phyloP scores from a whole-genome alignment of 2,888 invertebrate species.

The Zygogramma bicolorata region DNA sequence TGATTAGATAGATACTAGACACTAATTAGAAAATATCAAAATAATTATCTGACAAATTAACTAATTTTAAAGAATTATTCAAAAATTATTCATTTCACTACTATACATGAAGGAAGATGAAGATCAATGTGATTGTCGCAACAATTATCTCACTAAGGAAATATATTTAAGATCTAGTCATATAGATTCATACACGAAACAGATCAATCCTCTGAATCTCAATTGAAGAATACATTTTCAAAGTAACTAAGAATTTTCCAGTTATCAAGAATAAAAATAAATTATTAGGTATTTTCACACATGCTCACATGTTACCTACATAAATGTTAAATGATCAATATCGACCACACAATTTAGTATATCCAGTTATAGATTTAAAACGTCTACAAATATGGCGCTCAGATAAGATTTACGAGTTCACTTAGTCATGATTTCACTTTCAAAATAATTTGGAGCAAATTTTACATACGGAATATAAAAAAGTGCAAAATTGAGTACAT shows the following conservation, averaged over 20 bases:
- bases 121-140: slow-evolving; percentile 43
- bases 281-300: background rate
- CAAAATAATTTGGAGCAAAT: background rate
- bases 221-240: background rate
- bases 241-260: background rate
- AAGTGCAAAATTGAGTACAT: background rate
- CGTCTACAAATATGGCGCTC: background rate
- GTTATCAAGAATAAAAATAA: background rate
- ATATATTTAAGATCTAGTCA: background rate
- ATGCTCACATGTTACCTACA: background rate
- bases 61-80: background rate
- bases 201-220: background rate
- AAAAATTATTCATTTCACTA: slow-evolving; percentile 13
- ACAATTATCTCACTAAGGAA: slow-evolving; percentile 35
- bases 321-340: too few relatives aligned
- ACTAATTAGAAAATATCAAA: background rate
- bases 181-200: background rate
- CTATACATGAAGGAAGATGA: slow-evolving; percentile 24
- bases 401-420: background rate
- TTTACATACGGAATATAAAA: background rate
- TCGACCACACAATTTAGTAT: too few relatives aligned
- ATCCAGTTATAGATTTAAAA: background rate
- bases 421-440: background rate
- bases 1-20: background rate
- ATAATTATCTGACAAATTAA: slow-evolving; percentile 6